Percentiles rank a stretch among this genome's conserved stretches.
Conservation (phyloP, 2,888 invertebrate species). For the Dasysyrphus albostriatus region DNA sequence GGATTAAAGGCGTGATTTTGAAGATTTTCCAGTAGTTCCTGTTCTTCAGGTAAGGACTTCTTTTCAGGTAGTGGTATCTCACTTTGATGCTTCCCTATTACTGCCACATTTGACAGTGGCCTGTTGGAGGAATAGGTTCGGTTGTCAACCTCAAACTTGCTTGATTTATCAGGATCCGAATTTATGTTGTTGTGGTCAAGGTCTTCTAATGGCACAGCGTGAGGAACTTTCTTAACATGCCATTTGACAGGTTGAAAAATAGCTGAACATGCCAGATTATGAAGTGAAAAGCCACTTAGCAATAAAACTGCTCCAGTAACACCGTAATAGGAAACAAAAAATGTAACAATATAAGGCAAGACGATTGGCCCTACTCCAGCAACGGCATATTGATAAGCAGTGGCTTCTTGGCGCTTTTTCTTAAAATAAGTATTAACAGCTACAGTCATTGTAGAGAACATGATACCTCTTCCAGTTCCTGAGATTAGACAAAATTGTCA, state of each 20-base stretch:
- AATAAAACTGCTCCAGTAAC: constrained; percentile 88
- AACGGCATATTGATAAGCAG: constrained; percentile 89
- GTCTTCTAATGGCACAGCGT: constrained; percentile 77
- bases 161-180: background rate
- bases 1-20: constrained; percentile 79
- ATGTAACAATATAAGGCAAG: constrained; percentile 89
- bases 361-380: constrained; percentile 90
- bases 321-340: constrained; percentile 86
- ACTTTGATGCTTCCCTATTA: too few relatives aligned
- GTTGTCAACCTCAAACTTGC: constrained; percentile 77
- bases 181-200: constrained; percentile 67
- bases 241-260: constrained; percentile 90
- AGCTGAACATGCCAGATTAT: constrained; percentile 88
- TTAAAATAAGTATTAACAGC: constrained; percentile 91
- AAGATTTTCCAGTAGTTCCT: background rate
- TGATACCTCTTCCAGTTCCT: constrained; percentile 86
- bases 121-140: background rate
- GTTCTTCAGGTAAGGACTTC: constrained; percentile 8
- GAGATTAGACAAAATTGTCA: background rate
- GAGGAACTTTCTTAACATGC: constrained; percentile 86
- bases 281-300: constrained; percentile 88
- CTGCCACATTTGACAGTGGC: constrained; percentile 59
- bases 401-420: constrained; percentile 88
- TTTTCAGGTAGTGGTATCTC: constrained; percentile 73
- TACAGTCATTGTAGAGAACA: constrained; percentile 88